Evolutionary conservation across 2,888 invertebrate species (phyloP), one percentile per base, ranked within the genome.

Genomic region (Myathropa florea): DNA sequence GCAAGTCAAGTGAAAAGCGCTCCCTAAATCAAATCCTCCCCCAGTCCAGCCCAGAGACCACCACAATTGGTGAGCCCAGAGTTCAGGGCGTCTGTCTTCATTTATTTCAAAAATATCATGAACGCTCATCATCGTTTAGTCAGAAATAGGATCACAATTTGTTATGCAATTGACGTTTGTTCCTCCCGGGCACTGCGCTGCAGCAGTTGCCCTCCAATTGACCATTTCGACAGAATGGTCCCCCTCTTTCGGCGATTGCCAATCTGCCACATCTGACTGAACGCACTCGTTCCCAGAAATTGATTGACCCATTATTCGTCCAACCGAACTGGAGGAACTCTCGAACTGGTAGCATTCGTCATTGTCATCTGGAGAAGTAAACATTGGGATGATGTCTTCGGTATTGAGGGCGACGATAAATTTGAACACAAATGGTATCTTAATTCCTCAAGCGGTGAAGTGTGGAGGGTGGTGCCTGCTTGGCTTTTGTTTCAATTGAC

Each of bases 291-390:
- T 36, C 30, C 63, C 55, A 55, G 70, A 68, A 63, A 68, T 78
- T 71, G 70, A 78, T 78, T 78, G 77, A 77, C 77, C 61, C 61
- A 77, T 68, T 78, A 73, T 63, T 64, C 57, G 55, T 57, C 70
- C 36, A 64, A 57, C 77, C 53, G 68, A 36, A n/a, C 63, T 18
- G 33, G 39, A 63, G 30, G 12, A 46, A 57, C 78, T 36, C 70
- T 6, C 39, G 39, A 39, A n/a, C 39, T 39, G 39, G 39, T 18
- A 2, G 46, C 46, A 78, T 78, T 70, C 64, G 78, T 75, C 65
- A 59, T 65, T 30, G 46, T 46, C 46, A 46, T 46, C 28, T 60
- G 24, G 26, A 68, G 53, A 21, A 46, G 46, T 18, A n/a, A 18
- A 46, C 46, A 46, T 46, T 46, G 14, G 33, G 10, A 68, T 60